A percentile compares a stretch with the other conserved stretches of the same genome.
These are phyloP conservation scores for Channa argus DNA, from an alignment of 2,113 vertebrate genomes.

Conservation along the genomic window DNA sequence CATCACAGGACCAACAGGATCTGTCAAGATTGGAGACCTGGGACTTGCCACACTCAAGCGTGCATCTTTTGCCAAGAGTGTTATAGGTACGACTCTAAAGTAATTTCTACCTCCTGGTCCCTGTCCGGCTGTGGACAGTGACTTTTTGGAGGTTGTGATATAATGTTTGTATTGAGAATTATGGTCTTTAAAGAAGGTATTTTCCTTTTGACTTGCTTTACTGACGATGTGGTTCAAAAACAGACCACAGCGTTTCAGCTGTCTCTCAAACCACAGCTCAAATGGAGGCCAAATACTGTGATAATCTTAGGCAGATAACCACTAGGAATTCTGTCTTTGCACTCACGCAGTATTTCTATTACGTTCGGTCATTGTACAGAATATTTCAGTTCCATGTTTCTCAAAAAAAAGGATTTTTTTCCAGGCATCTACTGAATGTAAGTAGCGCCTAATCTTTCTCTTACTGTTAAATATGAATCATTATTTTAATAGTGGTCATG, in stretches of 20 bases:
- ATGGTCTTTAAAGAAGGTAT: constrained; percentile 55
- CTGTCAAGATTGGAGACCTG: constrained; percentile 97
- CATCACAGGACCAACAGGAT: constrained; percentile 98
- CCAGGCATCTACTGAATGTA: constrained; percentile 84
- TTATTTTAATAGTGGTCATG: constrained; percentile 72
- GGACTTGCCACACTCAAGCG: constrained; percentile 96
- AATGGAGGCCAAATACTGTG: constrained; percentile 76
- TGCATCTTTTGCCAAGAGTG: constrained; percentile 98
- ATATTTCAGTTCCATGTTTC: constrained; percentile 75
- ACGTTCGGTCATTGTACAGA: constrained; percentile 72
- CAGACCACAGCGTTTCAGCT: constrained; percentile 86
- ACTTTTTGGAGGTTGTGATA: constrained; percentile 27
- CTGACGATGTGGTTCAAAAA: constrained; percentile 80
- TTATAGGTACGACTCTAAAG: constrained; percentile 91
- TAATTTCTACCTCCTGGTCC: constrained; percentile 45
- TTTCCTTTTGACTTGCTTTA: constrained; percentile 60
- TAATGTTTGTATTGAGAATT: constrained; percentile 41
- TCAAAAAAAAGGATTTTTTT: constrained; percentile 75
- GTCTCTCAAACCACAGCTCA: constrained; percentile 85
- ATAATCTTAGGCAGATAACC: constrained; percentile 73
- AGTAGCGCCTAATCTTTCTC: constrained; percentile 79
- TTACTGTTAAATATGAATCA: constrained; percentile 67
- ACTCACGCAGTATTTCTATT: constrained; percentile 46
- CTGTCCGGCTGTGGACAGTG: constrained; percentile 29
- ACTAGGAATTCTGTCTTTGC: constrained; percentile 65